A percentile compares a stretch with the other conserved stretches of the same genome.
phyloP scores from a whole-genome alignment of 2,888 invertebrate genomes.

The Stenolophus ochropezus region DNA sequence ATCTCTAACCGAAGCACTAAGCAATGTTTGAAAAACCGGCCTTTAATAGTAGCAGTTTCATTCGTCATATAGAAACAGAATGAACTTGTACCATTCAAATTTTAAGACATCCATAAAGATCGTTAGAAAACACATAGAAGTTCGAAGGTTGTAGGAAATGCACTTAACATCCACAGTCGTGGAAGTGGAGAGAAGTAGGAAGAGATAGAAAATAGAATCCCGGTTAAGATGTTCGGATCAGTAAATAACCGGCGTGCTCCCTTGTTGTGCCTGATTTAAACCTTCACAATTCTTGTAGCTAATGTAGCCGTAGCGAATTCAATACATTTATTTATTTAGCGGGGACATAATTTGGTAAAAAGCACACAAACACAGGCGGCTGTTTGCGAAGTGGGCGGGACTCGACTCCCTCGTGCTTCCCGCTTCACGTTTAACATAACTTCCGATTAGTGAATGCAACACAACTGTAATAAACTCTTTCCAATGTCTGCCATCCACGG shows the following conservation, averaged over 20 bases:
- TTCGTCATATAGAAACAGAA: too few relatives aligned
- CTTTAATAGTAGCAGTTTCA: too few relatives aligned
- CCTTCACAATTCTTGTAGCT: background rate
- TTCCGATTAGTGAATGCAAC: slow-evolving; percentile 17
- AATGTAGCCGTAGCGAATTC: slow-evolving; percentile 1
- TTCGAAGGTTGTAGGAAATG: too few relatives aligned
- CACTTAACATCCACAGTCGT: too few relatives aligned
- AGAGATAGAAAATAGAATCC: too few relatives aligned
- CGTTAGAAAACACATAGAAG: too few relatives aligned
- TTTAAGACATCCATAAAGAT: too few relatives aligned
- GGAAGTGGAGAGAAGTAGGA: too few relatives aligned
- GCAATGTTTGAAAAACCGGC: too few relatives aligned
- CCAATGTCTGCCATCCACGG: background rate
- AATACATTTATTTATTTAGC: slow-evolving; percentile 23
- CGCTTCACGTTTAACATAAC: slow-evolving; percentile 15
- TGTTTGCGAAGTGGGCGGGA: background rate
- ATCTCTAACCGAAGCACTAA: too few relatives aligned
- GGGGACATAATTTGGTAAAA: background rate
- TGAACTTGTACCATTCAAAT: too few relatives aligned
- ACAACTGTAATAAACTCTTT: background rate
- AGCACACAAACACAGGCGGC: background rate
- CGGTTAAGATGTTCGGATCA: background rate
- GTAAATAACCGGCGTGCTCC: background rate
- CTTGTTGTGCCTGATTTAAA: background rate
- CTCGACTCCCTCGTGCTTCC: background rate